Evolutionary conservation across 64 coral and sea anemone genomes (phyloP).

Genomic region (Stichodactyla helianthus): DNA sequence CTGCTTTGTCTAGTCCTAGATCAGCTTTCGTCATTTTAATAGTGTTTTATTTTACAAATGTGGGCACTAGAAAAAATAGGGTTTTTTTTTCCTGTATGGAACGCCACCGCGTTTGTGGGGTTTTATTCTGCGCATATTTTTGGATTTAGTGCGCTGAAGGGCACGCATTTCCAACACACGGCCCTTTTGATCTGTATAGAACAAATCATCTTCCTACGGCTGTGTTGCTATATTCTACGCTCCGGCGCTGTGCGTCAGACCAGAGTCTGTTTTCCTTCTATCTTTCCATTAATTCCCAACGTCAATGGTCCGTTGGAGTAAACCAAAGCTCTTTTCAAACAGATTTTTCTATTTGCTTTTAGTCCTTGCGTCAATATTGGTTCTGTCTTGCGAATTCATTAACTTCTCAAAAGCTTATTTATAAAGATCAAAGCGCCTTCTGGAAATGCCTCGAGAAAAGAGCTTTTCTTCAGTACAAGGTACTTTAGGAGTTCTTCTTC

Average conservation of each 20-base stretch:
- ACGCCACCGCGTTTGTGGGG: background rate
- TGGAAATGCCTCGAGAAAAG: background rate
- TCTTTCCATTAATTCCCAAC: background rate
- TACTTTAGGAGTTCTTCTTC: background rate
- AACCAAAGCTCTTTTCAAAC: too few species aligned
- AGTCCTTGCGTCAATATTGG: background rate
- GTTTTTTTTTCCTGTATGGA: background rate
- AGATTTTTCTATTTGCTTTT: too few species aligned
- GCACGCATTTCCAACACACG: background rate
- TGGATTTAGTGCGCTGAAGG: background rate
- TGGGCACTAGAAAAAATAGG: too few species aligned
- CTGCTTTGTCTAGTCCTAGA: too few species aligned
- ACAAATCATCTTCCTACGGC: background rate
- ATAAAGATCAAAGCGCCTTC: background rate
- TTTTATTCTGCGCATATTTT: background rate
- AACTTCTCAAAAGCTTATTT: background rate
- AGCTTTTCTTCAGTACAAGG: background rate
- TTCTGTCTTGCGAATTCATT: background rate
- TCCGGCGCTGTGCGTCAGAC: background rate
- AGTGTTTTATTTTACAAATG: too few species aligned
- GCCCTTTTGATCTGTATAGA: background rate
- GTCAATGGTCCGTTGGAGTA: background rate
- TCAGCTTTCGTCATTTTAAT: too few species aligned
- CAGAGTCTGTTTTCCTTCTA: too few species aligned
- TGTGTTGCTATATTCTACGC: background rate